A percentile compares a stretch with the other conserved stretches of the same genome.
Conservation (phyloP, 2,113 vertebrate species). For the Crypturellus undulatus region DNA sequence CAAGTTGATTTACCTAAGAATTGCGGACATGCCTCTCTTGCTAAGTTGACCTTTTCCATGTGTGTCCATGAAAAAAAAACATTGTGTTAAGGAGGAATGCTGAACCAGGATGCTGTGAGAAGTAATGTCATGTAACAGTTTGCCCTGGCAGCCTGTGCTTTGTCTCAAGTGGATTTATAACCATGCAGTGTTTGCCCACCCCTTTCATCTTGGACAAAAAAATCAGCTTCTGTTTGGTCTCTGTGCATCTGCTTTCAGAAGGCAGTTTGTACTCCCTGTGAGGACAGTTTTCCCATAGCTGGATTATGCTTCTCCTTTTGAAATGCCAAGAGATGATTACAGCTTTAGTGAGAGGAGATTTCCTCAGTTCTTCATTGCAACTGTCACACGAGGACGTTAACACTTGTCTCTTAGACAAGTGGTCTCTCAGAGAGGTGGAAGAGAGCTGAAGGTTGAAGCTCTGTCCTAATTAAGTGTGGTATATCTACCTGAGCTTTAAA, state of each 20-base stretch:
- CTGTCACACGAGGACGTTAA: background rate
- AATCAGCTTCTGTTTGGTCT: background rate
- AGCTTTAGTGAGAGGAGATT: background rate
- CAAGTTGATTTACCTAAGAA: background rate
- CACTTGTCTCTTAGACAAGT: background rate
- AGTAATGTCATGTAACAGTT: background rate
- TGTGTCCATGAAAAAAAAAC: background rate
- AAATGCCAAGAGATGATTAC: background rate
- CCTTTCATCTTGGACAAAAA: background rate
- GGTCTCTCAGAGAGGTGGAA: background rate
- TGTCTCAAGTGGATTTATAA: background rate
- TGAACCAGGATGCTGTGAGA: background rate
- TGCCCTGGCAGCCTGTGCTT: conserved; percentile 12
- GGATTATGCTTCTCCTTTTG: background rate
- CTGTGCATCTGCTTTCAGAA: background rate
- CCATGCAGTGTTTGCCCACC: conserved; percentile 18
- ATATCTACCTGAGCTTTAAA: background rate
- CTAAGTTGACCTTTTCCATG: background rate
- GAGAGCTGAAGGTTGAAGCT: background rate
- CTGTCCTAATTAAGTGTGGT: background rate
- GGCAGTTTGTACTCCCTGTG: background rate
- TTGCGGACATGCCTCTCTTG: background rate
- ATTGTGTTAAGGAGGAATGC: conserved; percentile 1
- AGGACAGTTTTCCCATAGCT: background rate
- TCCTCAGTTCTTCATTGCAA: background rate